These are phyloP conservation scores for Lordiphosa stackelbergi DNA, from an alignment of 1,140 invertebrate genomes.

Conservation along the genomic window DNA sequence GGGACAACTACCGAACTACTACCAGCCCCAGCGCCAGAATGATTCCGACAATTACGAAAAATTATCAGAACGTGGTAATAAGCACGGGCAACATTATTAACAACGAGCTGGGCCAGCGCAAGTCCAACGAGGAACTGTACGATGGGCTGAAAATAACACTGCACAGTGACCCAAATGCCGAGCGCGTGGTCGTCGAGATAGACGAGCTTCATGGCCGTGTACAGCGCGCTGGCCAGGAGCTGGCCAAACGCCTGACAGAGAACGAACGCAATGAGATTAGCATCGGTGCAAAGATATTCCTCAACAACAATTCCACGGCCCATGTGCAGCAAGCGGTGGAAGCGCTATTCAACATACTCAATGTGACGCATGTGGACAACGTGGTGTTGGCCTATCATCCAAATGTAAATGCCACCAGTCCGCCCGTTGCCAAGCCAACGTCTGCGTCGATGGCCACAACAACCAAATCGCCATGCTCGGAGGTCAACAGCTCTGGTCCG, in stretches of 20 bases:
- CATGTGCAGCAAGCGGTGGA: constrained; percentile 57
- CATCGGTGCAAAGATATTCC: constrained; percentile 82
- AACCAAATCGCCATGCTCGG: constrained; percentile 35
- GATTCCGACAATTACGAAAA: constrained; percentile 67
- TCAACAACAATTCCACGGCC: constrained; percentile 77
- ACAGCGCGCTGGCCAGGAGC: constrained; percentile 78
- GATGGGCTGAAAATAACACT: constrained; percentile 66
- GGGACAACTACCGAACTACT: too few relatives aligned
- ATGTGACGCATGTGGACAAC: constrained; percentile 72
- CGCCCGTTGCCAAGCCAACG: constrained; percentile 50
- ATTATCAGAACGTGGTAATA: constrained; percentile 79
- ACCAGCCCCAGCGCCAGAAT: constrained; percentile 32
- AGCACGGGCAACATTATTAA: constrained; percentile 93
- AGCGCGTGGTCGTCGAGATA: constrained; percentile 56
- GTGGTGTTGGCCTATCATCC: constrained; percentile 75
- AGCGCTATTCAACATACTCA: constrained; percentile 58
- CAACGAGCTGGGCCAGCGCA: constrained; percentile 84
- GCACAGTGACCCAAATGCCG: constrained; percentile 45
- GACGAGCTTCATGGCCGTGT: constrained; percentile 57
- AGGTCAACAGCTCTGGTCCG: constrained; percentile 3
- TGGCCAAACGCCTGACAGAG: constrained; percentile 80
- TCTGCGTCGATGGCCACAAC: constrained; percentile 33
- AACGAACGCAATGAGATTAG: constrained; percentile 81
- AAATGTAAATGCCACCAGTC: constrained; percentile 22
- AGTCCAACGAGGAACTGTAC: constrained; percentile 85